Percentiles rank a stretch among this genome's conserved stretches.
phyloP scores from a whole-genome alignment of 2,797 vertebrate species.

The Peromyscus eremicus region DNA sequence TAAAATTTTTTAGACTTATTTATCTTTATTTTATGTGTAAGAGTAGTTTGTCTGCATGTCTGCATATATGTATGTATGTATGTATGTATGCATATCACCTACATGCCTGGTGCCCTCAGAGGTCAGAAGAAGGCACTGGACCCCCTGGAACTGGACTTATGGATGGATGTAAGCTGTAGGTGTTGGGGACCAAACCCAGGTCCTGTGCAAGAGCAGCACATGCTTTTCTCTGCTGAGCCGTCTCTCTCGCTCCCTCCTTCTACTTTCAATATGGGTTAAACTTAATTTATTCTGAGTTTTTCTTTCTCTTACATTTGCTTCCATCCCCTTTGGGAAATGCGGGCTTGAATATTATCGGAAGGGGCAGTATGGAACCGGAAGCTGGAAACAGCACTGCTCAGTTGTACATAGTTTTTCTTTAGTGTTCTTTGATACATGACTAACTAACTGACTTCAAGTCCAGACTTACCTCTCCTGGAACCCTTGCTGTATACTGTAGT shows the following conservation, averaged over 20 bases:
- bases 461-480: neutral
- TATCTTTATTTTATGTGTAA: neutral
- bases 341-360: neutral
- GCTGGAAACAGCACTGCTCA: neutral
- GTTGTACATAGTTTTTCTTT: neutral
- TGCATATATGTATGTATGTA: neutral
- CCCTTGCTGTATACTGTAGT: neutral
- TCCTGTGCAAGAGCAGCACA: neutral
- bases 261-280: neutral
- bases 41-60: neutral
- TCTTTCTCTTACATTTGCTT: conserved; percentile 36
- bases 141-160: neutral
- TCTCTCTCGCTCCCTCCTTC: too few relatives aligned
- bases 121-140: neutral
- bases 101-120: neutral
- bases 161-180: neutral
- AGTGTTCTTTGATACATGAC: neutral
- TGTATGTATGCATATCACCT: neutral
- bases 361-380: neutral
- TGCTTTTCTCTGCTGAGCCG: too few relatives aligned
- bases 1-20: neutral
- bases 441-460: neutral
- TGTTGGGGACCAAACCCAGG: neutral
- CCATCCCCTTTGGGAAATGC: neutral
- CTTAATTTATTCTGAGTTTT: conserved; percentile 1